These are phyloP conservation scores for Rhagonycha fulva DNA, from an alignment of 2,888 invertebrate genomes.

Conservation along the genomic window DNA sequence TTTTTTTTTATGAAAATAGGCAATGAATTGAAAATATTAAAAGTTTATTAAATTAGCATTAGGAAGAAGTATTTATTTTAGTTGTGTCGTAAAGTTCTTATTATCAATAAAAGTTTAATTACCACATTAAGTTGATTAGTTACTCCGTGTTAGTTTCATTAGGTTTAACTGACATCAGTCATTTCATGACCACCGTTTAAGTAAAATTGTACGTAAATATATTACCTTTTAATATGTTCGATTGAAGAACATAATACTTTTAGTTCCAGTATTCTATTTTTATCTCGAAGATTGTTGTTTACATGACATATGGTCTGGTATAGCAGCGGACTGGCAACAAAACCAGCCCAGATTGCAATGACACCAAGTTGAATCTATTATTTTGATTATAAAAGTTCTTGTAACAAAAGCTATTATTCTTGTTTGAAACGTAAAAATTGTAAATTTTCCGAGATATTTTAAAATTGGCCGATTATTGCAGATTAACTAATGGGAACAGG, in stretches of 20 bases:
- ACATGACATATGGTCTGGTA: slow-evolving; percentile 2
- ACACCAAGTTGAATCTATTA: neutral
- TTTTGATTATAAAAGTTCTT: neutral
- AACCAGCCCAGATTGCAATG: neutral
- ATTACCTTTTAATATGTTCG: neutral
- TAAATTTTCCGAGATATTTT: neutral
- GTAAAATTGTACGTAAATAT: neutral
- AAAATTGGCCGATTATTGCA: neutral
- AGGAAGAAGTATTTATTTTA: neutral
- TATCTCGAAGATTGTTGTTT: neutral
- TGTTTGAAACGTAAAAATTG: neutral
- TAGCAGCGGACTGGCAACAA: neutral
- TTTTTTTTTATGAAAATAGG: too few species aligned
- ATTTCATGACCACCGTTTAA: neutral
- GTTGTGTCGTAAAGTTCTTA: neutral
- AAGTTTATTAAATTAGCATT: neutral
- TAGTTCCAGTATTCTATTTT: neutral
- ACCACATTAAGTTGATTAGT: neutral
- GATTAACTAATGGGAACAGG: neutral
- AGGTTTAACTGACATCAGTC: neutral
- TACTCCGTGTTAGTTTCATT: neutral
- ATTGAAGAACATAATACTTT: neutral
- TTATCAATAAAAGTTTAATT: neutral
- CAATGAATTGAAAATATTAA: neutral
- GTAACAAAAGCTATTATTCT: neutral